These are phyloP conservation scores for Papilio polyxenes DNA, from an alignment of 1,140 invertebrate genomes.

Conservation along the genomic window DNA sequence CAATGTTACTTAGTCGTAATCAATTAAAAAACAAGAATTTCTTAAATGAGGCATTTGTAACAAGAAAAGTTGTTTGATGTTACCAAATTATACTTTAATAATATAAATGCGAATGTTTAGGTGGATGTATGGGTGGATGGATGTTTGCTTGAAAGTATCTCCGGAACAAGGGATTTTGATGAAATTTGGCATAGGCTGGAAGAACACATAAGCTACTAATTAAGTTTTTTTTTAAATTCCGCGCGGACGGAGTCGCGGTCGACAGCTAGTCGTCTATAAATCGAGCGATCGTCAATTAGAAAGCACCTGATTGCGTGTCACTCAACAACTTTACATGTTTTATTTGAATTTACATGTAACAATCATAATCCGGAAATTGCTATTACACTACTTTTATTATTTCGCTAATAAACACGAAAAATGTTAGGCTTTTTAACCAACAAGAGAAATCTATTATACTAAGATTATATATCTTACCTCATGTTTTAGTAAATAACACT, in stretches of 20 bases:
- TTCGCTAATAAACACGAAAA: background rate
- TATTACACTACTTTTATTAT: background rate
- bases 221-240: too few species aligned
- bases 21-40: background rate
- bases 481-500: background rate
- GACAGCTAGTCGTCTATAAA: background rate
- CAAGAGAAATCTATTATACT: too few species aligned
- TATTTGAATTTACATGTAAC: background rate
- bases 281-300: background rate
- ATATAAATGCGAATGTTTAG: too few species aligned
- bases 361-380: background rate
- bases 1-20: too few species aligned
- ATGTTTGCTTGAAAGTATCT: too few species aligned
- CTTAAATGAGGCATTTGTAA: background rate
- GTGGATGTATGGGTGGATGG: too few species aligned
- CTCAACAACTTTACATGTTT: conserved; percentile 4
- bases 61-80: background rate
- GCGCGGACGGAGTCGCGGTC: too few species aligned
- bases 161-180: too few species aligned
- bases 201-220: too few species aligned
- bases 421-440: background rate
- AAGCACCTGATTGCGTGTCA: conserved; percentile 7
- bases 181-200: too few species aligned
- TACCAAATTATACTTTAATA: background rate
- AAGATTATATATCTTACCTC: background rate